Evolutionary conservation across 2,797 vertebrate genomes (phyloP).

Genomic region (Enteromius anoplus): DNA sequence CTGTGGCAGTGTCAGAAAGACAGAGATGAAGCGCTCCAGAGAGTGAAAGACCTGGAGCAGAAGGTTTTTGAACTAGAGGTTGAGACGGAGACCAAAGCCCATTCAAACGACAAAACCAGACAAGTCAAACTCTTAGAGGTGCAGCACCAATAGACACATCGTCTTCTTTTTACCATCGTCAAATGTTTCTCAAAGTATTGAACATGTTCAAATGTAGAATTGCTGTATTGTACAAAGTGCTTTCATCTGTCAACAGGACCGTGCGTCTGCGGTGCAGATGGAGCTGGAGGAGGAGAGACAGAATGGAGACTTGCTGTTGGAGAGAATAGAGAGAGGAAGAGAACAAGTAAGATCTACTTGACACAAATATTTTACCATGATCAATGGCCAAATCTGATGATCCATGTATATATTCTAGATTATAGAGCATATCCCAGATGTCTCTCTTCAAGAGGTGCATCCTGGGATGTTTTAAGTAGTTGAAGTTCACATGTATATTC

Average conservation of each 20-base stretch:
- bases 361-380: neutral
- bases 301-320: constrained; percentile 89
- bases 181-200: neutral
- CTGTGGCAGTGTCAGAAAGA: constrained; percentile 82
- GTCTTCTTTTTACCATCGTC: neutral
- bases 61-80: constrained; percentile 85
- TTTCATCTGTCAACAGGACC: constrained; percentile 79
- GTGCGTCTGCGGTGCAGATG: constrained; percentile 86
- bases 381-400: neutral
- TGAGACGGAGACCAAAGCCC: constrained; percentile 80
- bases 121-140: constrained; percentile 93
- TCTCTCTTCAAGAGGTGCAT: neutral
- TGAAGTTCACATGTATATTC: neutral
- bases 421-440: neutral
- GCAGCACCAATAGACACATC: constrained; percentile 21
- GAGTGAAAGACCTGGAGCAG: constrained; percentile 81
- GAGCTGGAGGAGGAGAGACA: constrained; percentile 95
- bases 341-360: constrained; percentile 83
- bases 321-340: constrained; percentile 88
- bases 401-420: neutral
- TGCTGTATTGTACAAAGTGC: neutral
- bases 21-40: constrained; percentile 83
- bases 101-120: constrained; percentile 82
- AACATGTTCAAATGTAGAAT: neutral
- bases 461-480: neutral